Conservation (phyloP, 2,888 invertebrate species). For the Rhabditoides inermis region DNA sequence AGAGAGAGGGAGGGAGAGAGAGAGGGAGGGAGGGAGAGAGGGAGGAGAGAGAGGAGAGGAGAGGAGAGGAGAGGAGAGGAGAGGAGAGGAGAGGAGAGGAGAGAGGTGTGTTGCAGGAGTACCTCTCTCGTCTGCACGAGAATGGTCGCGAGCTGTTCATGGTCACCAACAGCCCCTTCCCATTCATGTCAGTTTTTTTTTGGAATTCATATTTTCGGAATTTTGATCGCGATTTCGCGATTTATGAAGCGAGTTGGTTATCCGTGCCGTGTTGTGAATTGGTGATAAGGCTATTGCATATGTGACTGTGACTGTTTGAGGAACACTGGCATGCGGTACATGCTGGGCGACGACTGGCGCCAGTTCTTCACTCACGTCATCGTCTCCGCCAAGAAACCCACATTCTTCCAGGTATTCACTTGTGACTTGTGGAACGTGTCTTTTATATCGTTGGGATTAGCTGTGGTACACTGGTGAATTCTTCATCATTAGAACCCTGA, state of each 20-base stretch:
- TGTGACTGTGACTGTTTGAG: conserved; percentile 58
- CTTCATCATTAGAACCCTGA: no score
- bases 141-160: conserved; percentile 80
- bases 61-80: conserved; percentile 23
- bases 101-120: conserved; percentile 57
- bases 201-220: no score
- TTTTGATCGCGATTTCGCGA: no score
- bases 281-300: background rate
- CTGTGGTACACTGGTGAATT: no score
- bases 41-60: conserved; percentile 39
- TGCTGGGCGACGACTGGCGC: conserved; percentile 80
- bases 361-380: conserved; percentile 86
- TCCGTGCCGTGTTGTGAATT: background rate
- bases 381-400: conserved; percentile 83
- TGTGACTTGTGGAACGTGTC: no score
- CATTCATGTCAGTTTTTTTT: conserved; percentile 67
- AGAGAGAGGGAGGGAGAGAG: no score
- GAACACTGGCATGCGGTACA: conserved; percentile 78
- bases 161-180: conserved; percentile 90
- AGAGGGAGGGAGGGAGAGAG: conserved; percentile 24
- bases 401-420: no score
- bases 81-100: conserved; percentile 39
- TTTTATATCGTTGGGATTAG: no score
- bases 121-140: conserved; percentile 68
- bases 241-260: background rate